phyloP scores from a whole-genome alignment of 2,113 vertebrate genomes.

The Zosterops japonicus region DNA sequence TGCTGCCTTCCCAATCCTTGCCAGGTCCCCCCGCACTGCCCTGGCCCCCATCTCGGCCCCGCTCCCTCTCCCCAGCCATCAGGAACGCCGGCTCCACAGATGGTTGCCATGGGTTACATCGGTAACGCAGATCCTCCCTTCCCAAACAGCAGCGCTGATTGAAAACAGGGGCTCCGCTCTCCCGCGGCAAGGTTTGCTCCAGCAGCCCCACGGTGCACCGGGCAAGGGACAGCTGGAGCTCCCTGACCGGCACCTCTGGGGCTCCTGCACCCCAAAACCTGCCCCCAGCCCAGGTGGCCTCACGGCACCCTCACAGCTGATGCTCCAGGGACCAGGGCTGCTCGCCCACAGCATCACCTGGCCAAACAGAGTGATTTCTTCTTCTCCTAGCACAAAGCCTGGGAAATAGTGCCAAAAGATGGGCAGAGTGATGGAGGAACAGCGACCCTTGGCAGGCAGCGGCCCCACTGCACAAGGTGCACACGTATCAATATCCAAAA shows the following conservation, averaged over 20 bases:
- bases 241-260: rapidly evolving
- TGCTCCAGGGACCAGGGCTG: not conserved
- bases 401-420: not conserved
- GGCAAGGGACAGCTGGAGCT: not conserved
- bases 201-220: not conserved
- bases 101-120: constrained; percentile 82
- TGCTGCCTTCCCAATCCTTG: not conserved
- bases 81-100: constrained; percentile 55
- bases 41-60: not conserved
- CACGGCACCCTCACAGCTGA: rapidly evolving
- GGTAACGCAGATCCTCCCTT: constrained; percentile 62
- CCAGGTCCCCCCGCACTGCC: not conserved
- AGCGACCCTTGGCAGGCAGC: not conserved
- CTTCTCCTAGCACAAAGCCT: not conserved
- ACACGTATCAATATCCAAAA: not conserved
- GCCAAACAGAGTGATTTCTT: too few species aligned
- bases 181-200: constrained; percentile 37
- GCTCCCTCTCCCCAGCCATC: constrained; percentile 40
- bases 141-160: constrained; percentile 74
- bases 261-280: not conserved
- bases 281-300: rapidly evolving
- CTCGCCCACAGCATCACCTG: not conserved
- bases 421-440: not conserved
- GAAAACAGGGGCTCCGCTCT: constrained; percentile 54
- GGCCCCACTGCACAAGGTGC: not conserved